Evolutionary conservation across 2,888 invertebrate species (phyloP).

Genomic region (Drosophila meridiana): DNA sequence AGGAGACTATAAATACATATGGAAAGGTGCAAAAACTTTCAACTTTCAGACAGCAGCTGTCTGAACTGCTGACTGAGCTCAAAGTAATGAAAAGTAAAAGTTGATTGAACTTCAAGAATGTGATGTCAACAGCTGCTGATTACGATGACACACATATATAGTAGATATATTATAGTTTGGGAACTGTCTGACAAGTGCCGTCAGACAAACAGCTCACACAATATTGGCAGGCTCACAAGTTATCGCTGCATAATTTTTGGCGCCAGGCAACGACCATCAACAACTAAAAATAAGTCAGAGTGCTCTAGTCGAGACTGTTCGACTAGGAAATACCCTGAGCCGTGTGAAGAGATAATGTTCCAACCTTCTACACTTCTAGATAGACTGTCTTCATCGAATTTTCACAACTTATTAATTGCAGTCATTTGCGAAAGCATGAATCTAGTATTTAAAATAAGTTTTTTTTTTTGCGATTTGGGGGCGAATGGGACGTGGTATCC

Average conservation of each 20-base stretch:
- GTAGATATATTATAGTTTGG: slow-evolving; percentile 5
- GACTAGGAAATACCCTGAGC: no score
- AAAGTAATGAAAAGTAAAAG: slow-evolving; percentile 30
- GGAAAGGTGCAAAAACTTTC: slow-evolving; percentile 23
- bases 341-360: no score
- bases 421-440: no score
- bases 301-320: no score
- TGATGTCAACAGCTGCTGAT: slow-evolving; percentile 14
- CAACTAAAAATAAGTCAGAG: slow-evolving; percentile 47
- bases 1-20: no score
- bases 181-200: slow-evolving; percentile 15
- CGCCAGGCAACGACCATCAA: slow-evolving; percentile 62
- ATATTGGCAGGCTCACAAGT: slow-evolving; percentile 48
- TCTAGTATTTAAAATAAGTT: no score
- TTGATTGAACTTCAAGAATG: slow-evolving; percentile 33
- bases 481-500: no score
- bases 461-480: no score
- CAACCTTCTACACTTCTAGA: no score
- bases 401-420: no score
- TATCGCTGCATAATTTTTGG: slow-evolving; percentile 49
- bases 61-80: not conserved
- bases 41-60: slow-evolving; percentile 7
- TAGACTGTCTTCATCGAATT: no score
- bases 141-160: not conserved
- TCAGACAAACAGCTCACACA: slow-evolving; percentile 8